Conservation (phyloP, 2,888 invertebrate species). For the Sinopyrophorus schimmeli region DNA sequence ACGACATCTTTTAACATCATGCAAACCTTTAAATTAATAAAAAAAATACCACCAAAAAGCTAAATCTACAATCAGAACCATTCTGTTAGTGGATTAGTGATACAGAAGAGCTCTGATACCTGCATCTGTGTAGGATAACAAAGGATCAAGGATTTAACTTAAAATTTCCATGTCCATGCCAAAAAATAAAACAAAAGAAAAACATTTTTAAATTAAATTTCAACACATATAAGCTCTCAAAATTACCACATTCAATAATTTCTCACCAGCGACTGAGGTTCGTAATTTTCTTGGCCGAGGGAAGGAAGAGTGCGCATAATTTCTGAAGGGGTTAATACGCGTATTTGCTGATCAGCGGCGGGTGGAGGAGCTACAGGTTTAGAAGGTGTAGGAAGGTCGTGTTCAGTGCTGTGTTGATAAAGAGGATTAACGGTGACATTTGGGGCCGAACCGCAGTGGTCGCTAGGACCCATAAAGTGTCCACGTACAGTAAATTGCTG, state of each 20-base stretch:
- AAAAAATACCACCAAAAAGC: conserved; percentile 16
- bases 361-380: conserved; percentile 35
- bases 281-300: conserved; percentile 73
- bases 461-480: conserved; percentile 54
- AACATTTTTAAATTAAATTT: conserved; percentile 26
- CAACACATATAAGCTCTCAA: conserved; percentile 28
- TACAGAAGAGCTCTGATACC: conserved; percentile 39
- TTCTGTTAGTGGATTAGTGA: conserved; percentile 34
- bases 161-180: too few relatives aligned
- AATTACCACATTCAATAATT: conserved; percentile 34
- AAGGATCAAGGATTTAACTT: conserved; percentile 17
- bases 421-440: conserved; percentile 70
- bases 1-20: conserved; percentile 6
- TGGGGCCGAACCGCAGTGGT: conserved; percentile 66
- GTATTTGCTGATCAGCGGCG: conserved; percentile 75
- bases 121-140: conserved; percentile 27
- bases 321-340: conserved; percentile 86
- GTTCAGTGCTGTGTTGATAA: conserved; percentile 46
- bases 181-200: too few relatives aligned
- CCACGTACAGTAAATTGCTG: conserved; percentile 56
- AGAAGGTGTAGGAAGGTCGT: conserved; percentile 32
- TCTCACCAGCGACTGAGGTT: conserved; percentile 59
- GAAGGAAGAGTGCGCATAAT: conserved; percentile 90
- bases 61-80: conserved; percentile 31
- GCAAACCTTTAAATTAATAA: conserved; percentile 13